Evolutionary conservation across 1,140 invertebrate genomes (phyloP).

Genomic region (silkworm (Bombyx mori)): ASM3026992v2 NC_085107.1:8024001-8024500

Average conservation of each 20-base stretch:
- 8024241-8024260: not conserved
- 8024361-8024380: too few relatives aligned
- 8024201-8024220: conserved; percentile 18
- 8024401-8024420: too few relatives aligned
- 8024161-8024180: conserved; percentile 30
- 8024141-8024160: conserved; percentile 17
- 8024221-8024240: conserved; percentile 10
- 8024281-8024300: too few relatives aligned
- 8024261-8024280: not conserved
- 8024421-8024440: too few relatives aligned
- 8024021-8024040: conserved; percentile 6
- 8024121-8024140: conserved; percentile 34
- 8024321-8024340: too few relatives aligned
- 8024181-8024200: conserved; percentile 28
- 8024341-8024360: too few relatives aligned
- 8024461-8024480: too few relatives aligned
- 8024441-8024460: too few relatives aligned
- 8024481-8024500: too few relatives aligned
- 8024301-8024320: too few relatives aligned
- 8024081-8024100: conserved; percentile 29
- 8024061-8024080: conserved; percentile 29
- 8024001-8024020: conserved; percentile 1
- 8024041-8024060: conserved; percentile 18
- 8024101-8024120: conserved; percentile 22
- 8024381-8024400: too few relatives aligned